Base-by-base conservation (phyloP, 1,140 invertebrate species). In the Macrosteles quadrilineatus region DNA sequence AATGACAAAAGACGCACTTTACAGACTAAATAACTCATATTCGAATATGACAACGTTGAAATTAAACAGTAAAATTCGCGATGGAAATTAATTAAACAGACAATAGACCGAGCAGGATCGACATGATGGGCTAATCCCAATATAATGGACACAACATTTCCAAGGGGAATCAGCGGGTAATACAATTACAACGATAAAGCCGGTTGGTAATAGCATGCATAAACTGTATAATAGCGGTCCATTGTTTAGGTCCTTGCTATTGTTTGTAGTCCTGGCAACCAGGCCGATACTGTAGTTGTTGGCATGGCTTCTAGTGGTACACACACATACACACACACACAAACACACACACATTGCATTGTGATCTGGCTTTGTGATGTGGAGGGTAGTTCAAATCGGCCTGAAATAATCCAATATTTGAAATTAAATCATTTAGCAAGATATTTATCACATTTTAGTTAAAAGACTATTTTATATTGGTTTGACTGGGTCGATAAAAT, bases 131-230 rank as follows among this genome's bases (percentile, higher is more conserved):
- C n/a, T 50, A 21, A 50, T 50, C 47, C 47, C 14, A 3, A 6
- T 9, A 50, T 50, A 50, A 50, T 50, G 14, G 47, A 50, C 47
- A 50, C 47, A 50, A 19, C 47, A 50, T 50, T 50, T 50, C 47
- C 47, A 21, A 50, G 21, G 4, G 47, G 47, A 50, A 17, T 50
- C 47, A 21, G 47, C n/a, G 47, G 47, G n/a, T 50, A 50, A 50
- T 50, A 50, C 47, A 50, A 50, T 50, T 50, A 50, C n/a, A 50
- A 50, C 47, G n/a, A 50, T 50, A 50, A 50, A 50, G 47, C 47
- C 3, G n/a, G n/a, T 4, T n/a, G n/a, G n/a, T 50, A 50, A 50
- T 50, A 19, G 47, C 47, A 50, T 50, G 47, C 47, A 50, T 50
- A 50, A 50, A 50, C 47, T 50, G 47, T 50, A 50, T 50, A 50